Evolutionary conservation across 2,113 vertebrate genomes (phyloP), one percentile per base, ranked within the genome.

Genomic region (Addax nasomaculatus): DNA sequence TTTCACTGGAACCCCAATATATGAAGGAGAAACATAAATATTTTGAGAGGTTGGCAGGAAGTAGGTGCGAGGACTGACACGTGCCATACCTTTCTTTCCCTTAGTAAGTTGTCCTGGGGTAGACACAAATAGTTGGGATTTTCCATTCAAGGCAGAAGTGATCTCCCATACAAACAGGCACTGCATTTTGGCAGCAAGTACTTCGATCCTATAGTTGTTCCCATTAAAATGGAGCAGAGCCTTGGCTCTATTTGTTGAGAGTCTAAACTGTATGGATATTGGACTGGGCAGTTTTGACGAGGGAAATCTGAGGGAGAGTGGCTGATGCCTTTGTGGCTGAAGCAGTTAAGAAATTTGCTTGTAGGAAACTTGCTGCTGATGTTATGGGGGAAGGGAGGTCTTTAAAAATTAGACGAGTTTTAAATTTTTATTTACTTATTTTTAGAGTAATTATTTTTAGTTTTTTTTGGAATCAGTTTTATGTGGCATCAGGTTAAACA

Each of bases 151-250:
- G 96, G 86, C 91, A 96, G 96, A 98, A 98, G 85, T 85, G 47
- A n/a, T 93, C 98, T 98, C 98, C 96, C 91, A 92, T 95, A 96
- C 97, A 98, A 98, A 98, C 97, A 98, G 97, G 95, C 98, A 67
- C 89, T 93, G 96, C 94, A 73, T 57, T 94, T 98, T 96, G 92
- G 97, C 98, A 95, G 97, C 97, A 81, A 11, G 78, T 39, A 79
- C 95, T 85, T 36, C 81, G 90, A 49, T 84, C 49, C 89, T 95
- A 0, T 25, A 92, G 97, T 23, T 88, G 11, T 13, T 97, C 36
- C 95, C 92, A 58, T 27, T 96, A 36, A 86, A 76, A n/a, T 80
- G 27, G 81, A 89, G 89, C 21, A 76, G 6, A 95, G 76, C 36
- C 96, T 95, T 81, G 76, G n/a, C 8, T 5, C 85, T 91, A 0